phyloP scores from a whole-genome alignment of 2,888 invertebrate genomes.

The Timandra comae region DNA sequence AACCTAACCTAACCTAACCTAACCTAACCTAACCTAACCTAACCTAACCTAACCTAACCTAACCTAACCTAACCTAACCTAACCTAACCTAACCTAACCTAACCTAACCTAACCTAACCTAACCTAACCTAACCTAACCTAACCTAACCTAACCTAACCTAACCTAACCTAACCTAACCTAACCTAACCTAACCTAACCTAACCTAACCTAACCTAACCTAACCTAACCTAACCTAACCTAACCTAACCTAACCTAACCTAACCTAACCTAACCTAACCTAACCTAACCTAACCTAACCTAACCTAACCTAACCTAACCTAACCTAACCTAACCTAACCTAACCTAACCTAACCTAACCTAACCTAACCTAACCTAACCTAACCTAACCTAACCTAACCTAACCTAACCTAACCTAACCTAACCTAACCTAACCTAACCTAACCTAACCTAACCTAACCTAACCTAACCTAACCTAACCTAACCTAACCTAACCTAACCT shows the following conservation, averaged over 20 bases:
- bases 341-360: constrained; percentile 13
- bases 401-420: constrained; percentile 15
- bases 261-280: constrained; percentile 16
- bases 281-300: constrained; percentile 16
- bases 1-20: constrained; percentile 17
- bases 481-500: constrained; percentile 15
- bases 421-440: constrained; percentile 15
- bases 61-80: constrained; percentile 14
- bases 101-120: constrained; percentile 16
- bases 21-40: constrained; percentile 19
- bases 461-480: constrained; percentile 15
- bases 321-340: constrained; percentile 16
- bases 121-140: constrained; percentile 16
- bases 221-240: constrained; percentile 16
- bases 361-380: constrained; percentile 15
- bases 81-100: constrained; percentile 15
- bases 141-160: constrained; percentile 15
- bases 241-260: constrained; percentile 16
- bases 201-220: constrained; percentile 16
- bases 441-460: constrained; percentile 15
- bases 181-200: constrained; percentile 16
- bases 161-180: constrained; percentile 16
- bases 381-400: constrained; percentile 15
- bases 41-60: constrained; percentile 13
- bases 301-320: constrained; percentile 16